Base-by-base conservation (phyloP, 1,140 invertebrate genomes). In the Drosophila elegans region DNA sequence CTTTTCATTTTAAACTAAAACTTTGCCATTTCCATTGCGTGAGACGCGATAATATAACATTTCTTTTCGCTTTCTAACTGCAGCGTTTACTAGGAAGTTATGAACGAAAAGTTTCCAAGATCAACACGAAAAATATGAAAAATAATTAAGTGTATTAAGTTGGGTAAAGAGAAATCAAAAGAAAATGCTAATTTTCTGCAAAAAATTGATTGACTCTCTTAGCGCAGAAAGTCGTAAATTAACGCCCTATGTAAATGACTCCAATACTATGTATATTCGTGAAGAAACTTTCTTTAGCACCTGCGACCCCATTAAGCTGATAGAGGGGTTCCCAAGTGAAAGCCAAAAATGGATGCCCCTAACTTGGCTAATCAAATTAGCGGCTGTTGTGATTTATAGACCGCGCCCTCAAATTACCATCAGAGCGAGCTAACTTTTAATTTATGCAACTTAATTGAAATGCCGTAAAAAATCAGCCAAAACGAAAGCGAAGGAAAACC, bases 21-120 rank as follows among this genome's bases (percentile, higher is more conserved):
- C 63, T 81, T 85, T 67, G 53, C 78, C 67, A 84, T 74, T 85
- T 84, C 36, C 57, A 57, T 81, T 79, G 80, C 80, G 71, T 84
- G 80, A 13, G 39, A 16, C 54, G 60, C 59, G 71, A 53, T 61
- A 66, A 83, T 83, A 80, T 55, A 80, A 44, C 71, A 49, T 73
- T 72, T 56, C 64, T 36, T 51, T 66, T 52, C 10, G 12, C 4
- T 34, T 55, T 27, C 16, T 12, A 34, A 38, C 10, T 34, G 21
- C 5, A n/a, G 29, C 41, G 46, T n/a, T 38, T 32, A 44, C 34
- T 13, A 39, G 48, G 10, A 69, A 54, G 49, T 54, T 54, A 46
- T 42, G 63, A 49, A 34, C 21, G 63, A 4, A 21, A 56, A 56
- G n/a, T 69, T 69, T 27, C 29, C 51, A 4, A 34, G n/a, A 56